Base-by-base conservation (phyloP, 2,113 vertebrate species). In the Pitta sordida region DNA sequence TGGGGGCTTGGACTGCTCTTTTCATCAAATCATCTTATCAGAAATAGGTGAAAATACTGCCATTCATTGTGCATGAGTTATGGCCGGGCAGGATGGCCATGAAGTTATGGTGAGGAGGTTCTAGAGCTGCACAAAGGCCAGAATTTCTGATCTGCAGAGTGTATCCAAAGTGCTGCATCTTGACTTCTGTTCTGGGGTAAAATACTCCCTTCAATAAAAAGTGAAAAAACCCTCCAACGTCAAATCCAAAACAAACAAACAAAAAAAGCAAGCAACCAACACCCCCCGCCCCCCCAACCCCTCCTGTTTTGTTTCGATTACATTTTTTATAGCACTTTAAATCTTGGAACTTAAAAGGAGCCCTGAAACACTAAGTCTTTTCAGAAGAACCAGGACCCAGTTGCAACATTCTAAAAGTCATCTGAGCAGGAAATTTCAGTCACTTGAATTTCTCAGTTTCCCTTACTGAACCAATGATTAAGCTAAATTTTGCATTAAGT, bases 1-100 rank as follows among this genome's bases (percentile, higher is more conserved):
- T 23, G 20, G 18, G 39, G 30, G 9, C 10, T 73, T 58, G 32
- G 46, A 41, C 18, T 49, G 29, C 24, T n/a, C 39, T 64, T 86
- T 81, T 49, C 46, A 41, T 53, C 52, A 59, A 19, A 55, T 67
- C 13, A 30, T 10, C 36, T 43, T 53, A 32, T 19, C 21, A 71
- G 36, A 69, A 88, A 64, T 34, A 56, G 56, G 48, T 27, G n/a
- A 83, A 85, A 91, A 90, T 22, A 60, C 8, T 48, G 11, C 39
- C 59, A 30, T 52, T 51, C 43, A 69, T 83, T 74, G 32, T 75
- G 30, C 1, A 0, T 10, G 17, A 55, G 16, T 18, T 59, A 59
- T 0, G 0, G 41, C 24, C 27, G 58, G 23, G 51, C 0, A 1
- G 36, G 59, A 64, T 1, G 2, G 56, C 1, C 1, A 7, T 13